A percentile compares a stretch with the other conserved stretches of the same genome.
These are phyloP conservation scores for Galeruca laticollis DNA, from an alignment of 2,888 invertebrate genomes.

Conservation along the genomic window DNA sequence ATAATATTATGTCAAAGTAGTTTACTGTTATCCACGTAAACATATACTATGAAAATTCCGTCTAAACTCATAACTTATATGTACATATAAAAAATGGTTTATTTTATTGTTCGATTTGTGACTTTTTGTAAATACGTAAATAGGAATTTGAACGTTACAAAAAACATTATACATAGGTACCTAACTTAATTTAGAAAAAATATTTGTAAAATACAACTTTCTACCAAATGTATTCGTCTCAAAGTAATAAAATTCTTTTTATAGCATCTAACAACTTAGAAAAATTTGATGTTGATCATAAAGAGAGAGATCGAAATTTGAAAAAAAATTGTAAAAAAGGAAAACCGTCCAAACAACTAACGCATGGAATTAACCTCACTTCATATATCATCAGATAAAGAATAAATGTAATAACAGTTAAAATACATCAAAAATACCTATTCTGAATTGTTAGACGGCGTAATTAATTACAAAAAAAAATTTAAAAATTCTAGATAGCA, in stretches of 20 bases:
- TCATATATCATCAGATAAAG: too few species aligned
- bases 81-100: constrained; percentile 4
- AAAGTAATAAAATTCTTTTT: constrained; percentile 10
- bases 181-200: constrained; percentile 5
- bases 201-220: constrained; percentile 15
- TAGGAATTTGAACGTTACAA: constrained; percentile 14
- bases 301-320: background rate
- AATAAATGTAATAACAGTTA: too few species aligned
- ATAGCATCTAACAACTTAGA: constrained; percentile 1
- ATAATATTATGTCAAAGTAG: too few species aligned
- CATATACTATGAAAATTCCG: too few species aligned
- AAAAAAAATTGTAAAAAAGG: too few species aligned
- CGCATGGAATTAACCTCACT: too few species aligned
- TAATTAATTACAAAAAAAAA: too few species aligned
- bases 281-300: background rate
- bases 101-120: background rate
- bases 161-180: constrained; percentile 7
- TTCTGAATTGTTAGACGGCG: too few species aligned
- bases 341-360: too few species aligned
- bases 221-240: constrained; percentile 14
- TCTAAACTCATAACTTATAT: background rate
- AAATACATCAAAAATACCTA: too few species aligned
- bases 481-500: background rate
- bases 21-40: too few species aligned
- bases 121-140: constrained; percentile 17